phyloP scores from a whole-genome alignment of 64 coral and sea anemone genomes.

The Pocillopora verrucosa region DNA sequence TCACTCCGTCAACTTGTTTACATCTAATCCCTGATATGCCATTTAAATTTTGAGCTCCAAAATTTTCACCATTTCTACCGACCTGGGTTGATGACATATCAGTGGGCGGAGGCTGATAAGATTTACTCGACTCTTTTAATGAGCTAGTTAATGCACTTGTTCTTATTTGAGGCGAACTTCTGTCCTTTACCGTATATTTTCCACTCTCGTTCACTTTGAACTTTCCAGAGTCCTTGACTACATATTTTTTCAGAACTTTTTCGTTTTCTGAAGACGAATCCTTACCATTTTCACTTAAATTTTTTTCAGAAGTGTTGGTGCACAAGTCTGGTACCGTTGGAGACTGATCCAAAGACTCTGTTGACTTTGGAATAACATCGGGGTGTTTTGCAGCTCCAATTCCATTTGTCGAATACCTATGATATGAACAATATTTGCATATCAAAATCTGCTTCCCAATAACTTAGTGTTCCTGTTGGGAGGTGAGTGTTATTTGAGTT shows the following conservation, averaged over 20 bases:
- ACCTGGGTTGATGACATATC: background rate
- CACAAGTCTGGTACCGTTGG: background rate
- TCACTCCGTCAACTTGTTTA: background rate
- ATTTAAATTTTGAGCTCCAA: background rate
- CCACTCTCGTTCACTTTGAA: conserved; percentile 43
- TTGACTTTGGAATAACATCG: conserved; percentile 10
- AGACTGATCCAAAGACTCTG: background rate
- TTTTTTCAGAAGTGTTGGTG: background rate
- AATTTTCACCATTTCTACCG: background rate
- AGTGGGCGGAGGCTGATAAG: background rate
- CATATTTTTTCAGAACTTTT: conserved; percentile 24
- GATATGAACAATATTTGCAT: background rate
- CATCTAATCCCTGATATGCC: background rate
- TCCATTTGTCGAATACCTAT: background rate
- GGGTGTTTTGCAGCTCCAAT: background rate
- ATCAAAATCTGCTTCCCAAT: background rate
- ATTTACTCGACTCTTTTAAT: conserved; percentile 36
- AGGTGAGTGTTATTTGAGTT: too few species aligned
- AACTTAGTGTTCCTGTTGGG: too few species aligned
- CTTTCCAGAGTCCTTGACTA: conserved; percentile 23
- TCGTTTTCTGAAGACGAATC: background rate
- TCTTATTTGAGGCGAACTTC: conserved; percentile 29
- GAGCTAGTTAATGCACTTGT: conserved; percentile 83
- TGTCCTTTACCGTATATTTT: background rate
- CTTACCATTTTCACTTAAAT: background rate